These are phyloP conservation scores for Tapirus indicus DNA, from an alignment of 2,797 vertebrate species.

Conservation along the genomic window DNA sequence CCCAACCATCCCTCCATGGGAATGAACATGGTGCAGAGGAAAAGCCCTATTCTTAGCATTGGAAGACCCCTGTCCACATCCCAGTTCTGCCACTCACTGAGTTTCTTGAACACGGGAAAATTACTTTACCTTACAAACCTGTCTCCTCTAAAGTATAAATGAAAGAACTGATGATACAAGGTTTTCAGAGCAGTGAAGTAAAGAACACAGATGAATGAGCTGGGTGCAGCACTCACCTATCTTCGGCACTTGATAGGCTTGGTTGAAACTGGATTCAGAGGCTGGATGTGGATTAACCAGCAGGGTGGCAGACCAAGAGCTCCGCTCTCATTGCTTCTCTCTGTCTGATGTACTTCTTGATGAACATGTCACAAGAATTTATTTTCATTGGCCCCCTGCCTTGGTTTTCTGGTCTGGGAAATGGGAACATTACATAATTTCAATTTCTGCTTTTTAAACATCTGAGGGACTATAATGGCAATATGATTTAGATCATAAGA, in stretches of 20 bases:
- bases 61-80: background rate
- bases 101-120: background rate
- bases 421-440: background rate
- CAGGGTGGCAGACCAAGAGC: background rate
- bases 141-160: background rate
- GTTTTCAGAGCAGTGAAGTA: background rate
- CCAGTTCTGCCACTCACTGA: background rate
- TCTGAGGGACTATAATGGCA: background rate
- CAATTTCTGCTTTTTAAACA: background rate
- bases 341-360: background rate
- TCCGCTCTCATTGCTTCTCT: background rate
- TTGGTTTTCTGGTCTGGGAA: slow-evolving; percentile 27
- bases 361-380: background rate
- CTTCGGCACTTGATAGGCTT: background rate
- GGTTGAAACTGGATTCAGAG: background rate
- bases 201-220: background rate
- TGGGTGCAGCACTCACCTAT: background rate
- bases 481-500: background rate
- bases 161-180: background rate
- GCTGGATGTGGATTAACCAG: background rate
- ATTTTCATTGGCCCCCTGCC: background rate
- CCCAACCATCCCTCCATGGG: background rate
- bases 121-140: background rate
- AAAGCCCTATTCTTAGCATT: background rate
- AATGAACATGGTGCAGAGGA: background rate